phyloP scores from a whole-genome alignment of 1,140 invertebrate species.

The Zaprionus ghesquierei region DNA sequence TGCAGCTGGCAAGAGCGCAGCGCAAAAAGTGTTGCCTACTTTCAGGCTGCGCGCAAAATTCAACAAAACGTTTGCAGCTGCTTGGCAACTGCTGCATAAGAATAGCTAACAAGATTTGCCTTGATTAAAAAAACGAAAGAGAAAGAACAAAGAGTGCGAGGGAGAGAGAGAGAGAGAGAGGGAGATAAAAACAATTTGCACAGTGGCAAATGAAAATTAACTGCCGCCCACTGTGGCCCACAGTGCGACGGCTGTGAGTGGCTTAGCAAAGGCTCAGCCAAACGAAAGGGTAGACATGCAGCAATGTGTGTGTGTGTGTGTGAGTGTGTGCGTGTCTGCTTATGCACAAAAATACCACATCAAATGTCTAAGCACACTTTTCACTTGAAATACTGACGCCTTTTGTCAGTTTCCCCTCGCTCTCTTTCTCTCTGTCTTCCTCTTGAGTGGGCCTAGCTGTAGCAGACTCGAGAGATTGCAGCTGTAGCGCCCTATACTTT shows the following conservation, averaged over 20 bases:
- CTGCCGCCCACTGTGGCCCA: background rate
- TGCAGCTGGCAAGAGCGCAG: background rate
- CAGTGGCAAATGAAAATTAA: background rate
- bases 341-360: slow-evolving; percentile 34
- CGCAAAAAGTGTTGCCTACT: background rate
- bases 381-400: slow-evolving; percentile 49
- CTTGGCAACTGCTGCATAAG: background rate
- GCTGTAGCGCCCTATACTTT: slow-evolving; percentile 19
- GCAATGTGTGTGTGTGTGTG: background rate
- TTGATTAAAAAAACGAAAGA: background rate
- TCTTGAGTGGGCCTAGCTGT: slow-evolving; percentile 11
- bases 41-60: background rate
- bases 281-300: background rate
- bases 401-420: slow-evolving; percentile 36
- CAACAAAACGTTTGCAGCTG: background rate
- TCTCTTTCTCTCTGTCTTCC: background rate
- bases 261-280: background rate
- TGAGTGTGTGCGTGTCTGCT: background rate
- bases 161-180: background rate
- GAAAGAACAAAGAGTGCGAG: background rate
- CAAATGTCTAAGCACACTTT: slow-evolving; percentile 67
- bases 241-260: background rate
- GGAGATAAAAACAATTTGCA: background rate
- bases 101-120: background rate
- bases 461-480: slow-evolving; percentile 45